A percentile compares a stretch with the other conserved stretches of the same genome.
Evolutionary conservation across 2,113 vertebrate genomes (phyloP).

Genomic region (Hypomesus transpacificus): DNA sequence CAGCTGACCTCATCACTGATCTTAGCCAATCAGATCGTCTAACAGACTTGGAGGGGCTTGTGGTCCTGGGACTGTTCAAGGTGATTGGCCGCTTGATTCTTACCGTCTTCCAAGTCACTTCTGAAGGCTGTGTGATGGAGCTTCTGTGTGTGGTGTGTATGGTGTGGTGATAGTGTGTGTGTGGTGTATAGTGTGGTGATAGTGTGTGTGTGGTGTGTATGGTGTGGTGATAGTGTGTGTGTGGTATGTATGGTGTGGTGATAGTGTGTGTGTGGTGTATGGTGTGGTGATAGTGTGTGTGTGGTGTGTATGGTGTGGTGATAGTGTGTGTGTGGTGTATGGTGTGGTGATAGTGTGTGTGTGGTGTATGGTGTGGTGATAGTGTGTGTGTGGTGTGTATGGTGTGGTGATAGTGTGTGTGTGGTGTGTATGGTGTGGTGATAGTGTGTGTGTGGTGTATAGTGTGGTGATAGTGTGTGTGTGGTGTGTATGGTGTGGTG

Average conservation of each 20-base stretch:
- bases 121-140: background rate
- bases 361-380: too few species aligned
- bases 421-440: background rate
- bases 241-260: background rate
- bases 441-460: background rate
- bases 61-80: conserved; percentile 87
- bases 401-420: too few species aligned
- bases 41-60: conserved; percentile 69
- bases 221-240: background rate
- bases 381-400: too few species aligned
- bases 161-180: background rate
- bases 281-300: background rate
- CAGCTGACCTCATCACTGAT: conserved; percentile 72
- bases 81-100: conserved; percentile 53
- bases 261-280: background rate
- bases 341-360: too few species aligned
- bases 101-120: background rate
- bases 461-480: background rate
- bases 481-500: background rate
- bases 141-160: background rate
- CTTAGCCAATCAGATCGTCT: conserved; percentile 66
- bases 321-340: conserved; percentile 2
- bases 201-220: background rate
- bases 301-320: background rate
- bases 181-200: background rate